These are phyloP conservation scores for Regulus satrapa DNA, from an alignment of 2,113 vertebrate species.

Conservation along the genomic window DNA sequence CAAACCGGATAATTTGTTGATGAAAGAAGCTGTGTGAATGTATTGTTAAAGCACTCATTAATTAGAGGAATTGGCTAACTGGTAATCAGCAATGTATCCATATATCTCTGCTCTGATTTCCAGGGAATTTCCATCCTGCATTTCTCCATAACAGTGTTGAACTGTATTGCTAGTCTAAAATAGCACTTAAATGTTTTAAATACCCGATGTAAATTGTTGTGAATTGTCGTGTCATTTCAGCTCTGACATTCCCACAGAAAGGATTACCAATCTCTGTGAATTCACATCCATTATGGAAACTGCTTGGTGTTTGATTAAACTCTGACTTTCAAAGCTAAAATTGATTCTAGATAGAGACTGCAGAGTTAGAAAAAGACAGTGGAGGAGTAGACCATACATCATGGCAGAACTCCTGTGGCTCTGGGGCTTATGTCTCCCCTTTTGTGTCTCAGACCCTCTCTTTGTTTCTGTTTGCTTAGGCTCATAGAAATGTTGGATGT, in stretches of 20 bases:
- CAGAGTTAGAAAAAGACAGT: not conserved
- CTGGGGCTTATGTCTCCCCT: not conserved
- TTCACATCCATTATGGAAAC: not conserved
- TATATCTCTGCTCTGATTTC: not conserved
- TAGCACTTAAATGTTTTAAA: not conserved
- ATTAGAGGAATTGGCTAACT: constrained; percentile 20
- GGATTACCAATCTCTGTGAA: not conserved
- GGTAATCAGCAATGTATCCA: not conserved
- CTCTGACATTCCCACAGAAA: not conserved
- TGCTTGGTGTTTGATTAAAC: not conserved
- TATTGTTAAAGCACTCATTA: constrained; percentile 35
- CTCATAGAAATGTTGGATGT: not conserved
- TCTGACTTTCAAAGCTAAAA: not conserved
- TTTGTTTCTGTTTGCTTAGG: constrained; percentile 19
- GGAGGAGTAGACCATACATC: not conserved
- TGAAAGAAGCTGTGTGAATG: constrained; percentile 8
- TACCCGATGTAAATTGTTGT: not conserved
- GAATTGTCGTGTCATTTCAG: not conserved
- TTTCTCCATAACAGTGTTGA: not conserved
- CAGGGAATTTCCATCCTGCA: not conserved
- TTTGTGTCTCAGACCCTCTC: not conserved
- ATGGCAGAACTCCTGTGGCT: not conserved
- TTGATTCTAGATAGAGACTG: not conserved
- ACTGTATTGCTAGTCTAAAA: not conserved
- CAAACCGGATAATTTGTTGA: constrained; percentile 10